Evolutionary conservation across 1,140 invertebrate species (phyloP).

Genomic region (Muscidifurax raptorellus): DNA sequence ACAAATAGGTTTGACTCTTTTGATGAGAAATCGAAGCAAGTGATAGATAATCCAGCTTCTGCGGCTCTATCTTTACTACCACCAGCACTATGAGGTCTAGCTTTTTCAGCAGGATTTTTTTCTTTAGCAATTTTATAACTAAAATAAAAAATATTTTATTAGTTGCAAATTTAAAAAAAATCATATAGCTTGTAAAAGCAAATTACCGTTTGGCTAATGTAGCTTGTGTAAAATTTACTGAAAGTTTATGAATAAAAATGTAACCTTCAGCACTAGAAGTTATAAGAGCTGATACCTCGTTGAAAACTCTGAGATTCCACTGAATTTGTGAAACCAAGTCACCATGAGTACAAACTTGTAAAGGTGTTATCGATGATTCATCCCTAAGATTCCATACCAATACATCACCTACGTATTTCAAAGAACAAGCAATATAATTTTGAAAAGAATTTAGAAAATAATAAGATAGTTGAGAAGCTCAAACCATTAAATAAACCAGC

Average conservation of each 20-base stretch:
- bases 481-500: slow-evolving; percentile 72
- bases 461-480: slow-evolving; percentile 11
- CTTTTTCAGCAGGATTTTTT: slow-evolving; percentile 70
- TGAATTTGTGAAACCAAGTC: slow-evolving; percentile 68
- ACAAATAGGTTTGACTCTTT: slow-evolving; percentile 67
- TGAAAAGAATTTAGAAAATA: background rate
- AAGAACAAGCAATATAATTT: background rate
- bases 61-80: slow-evolving; percentile 68
- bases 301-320: slow-evolving; percentile 66
- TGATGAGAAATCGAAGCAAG: slow-evolving; percentile 70
- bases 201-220: slow-evolving; percentile 63
- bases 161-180: background rate
- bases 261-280: slow-evolving; percentile 70
- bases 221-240: slow-evolving; percentile 65
- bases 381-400: slow-evolving; percentile 72
- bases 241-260: slow-evolving; percentile 67
- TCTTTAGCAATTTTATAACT: slow-evolving; percentile 71
- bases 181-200: background rate
- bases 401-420: slow-evolving; percentile 67
- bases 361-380: slow-evolving; percentile 63
- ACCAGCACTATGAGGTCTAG: slow-evolving; percentile 67
- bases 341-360: slow-evolving; percentile 66
- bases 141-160: slow-evolving; percentile 16
- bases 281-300: slow-evolving; percentile 64
- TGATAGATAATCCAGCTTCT: slow-evolving; percentile 70